A percentile compares a stretch with the other conserved stretches of the same genome.
phyloP scores from a whole-genome alignment of 2,797 vertebrate genomes.

The Intellagama lesueurii region DNA sequence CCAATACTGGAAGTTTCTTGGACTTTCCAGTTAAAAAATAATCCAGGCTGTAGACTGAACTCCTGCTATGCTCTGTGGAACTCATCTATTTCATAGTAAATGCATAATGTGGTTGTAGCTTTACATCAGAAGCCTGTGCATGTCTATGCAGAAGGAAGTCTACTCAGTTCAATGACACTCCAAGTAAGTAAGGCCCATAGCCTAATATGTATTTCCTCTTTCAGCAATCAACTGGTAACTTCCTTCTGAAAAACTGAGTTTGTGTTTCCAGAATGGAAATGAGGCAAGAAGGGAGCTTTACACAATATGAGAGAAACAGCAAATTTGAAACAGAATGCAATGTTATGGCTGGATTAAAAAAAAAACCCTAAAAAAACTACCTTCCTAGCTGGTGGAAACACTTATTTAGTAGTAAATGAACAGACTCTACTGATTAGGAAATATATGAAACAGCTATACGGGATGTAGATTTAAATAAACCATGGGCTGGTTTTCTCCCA shows the following conservation, averaged over 20 bases:
- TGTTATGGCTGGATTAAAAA: not conserved
- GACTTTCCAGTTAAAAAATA: no score
- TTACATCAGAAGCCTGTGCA: not conserved
- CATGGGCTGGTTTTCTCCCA: not conserved
- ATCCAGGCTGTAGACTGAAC: no score
- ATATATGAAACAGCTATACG: not conserved
- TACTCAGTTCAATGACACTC: not conserved
- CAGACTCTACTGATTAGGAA: not conserved
- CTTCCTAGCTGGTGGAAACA: not conserved
- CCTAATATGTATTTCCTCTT: not conserved
- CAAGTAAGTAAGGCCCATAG: not conserved
- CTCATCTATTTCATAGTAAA: not conserved
- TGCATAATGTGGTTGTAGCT: not conserved
- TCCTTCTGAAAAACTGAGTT: no score
- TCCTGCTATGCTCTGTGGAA: not conserved
- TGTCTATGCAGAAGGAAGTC: not conserved
- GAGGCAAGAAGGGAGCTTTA: not conserved
- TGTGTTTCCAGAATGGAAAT: not conserved
- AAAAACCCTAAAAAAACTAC: not conserved
- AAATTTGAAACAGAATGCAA: not conserved
- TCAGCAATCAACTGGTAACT: no score
- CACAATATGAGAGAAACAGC: not conserved
- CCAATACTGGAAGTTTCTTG: no score
- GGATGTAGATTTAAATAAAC: not conserved
- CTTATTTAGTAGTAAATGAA: not conserved